phyloP scores from a whole-genome alignment of 2,113 vertebrate species.

The Pionites leucogaster region DNA sequence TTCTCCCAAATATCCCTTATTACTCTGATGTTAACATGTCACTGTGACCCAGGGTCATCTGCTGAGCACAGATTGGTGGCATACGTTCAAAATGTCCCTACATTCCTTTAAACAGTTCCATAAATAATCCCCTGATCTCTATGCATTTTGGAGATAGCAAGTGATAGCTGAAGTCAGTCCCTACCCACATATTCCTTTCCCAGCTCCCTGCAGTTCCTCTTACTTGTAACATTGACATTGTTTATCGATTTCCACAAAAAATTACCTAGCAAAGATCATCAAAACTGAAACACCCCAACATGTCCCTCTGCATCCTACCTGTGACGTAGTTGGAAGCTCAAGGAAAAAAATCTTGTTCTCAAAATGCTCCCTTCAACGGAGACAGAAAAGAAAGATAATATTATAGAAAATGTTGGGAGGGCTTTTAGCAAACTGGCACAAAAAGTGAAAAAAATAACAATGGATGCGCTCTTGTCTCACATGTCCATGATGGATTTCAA shows the following conservation, averaged over 20 bases:
- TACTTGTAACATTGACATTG: neutral
- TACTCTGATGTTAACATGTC: constrained; percentile 9
- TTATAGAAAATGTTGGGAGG: neutral
- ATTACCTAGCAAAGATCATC: neutral
- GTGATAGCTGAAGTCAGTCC: neutral
- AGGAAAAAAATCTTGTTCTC: neutral
- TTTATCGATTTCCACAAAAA: neutral
- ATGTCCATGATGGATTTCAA: neutral
- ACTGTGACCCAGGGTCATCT: neutral
- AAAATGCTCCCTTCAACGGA: neutral
- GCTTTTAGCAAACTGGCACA: neutral
- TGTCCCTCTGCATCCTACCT: neutral
- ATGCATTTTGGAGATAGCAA: neutral
- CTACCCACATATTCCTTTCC: neutral
- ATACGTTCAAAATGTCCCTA: neutral
- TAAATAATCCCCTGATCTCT: neutral
- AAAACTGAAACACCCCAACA: neutral
- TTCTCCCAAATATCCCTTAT: neutral
- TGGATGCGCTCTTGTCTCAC: neutral
- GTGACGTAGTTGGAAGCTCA: neutral
- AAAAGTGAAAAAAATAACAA: neutral
- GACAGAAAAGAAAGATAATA: neutral
- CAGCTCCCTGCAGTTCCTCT: neutral
- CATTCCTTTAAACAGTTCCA: constrained; percentile 16
- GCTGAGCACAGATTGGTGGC: neutral